Evolutionary conservation across 1,140 invertebrate genomes (phyloP), one percentile per base, ranked within the genome.

Genomic region (Scaptomyza hsui): DNA sequence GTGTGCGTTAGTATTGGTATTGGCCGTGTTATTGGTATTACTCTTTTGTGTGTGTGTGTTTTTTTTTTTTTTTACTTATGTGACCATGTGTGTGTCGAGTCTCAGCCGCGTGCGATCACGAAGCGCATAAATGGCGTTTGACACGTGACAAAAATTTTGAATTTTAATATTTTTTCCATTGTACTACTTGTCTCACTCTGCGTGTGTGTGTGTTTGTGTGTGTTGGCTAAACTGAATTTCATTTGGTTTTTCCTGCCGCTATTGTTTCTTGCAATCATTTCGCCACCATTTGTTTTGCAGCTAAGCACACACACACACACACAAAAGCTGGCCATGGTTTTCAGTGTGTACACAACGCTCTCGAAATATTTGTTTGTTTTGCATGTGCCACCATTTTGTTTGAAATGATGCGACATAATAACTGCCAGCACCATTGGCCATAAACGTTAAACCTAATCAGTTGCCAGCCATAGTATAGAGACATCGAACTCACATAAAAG

Each of bases 71-170:
- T n/a, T 39, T 44, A 32, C 44, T 41, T 45, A 59, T 24, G 32
- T 59, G 37, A 35, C 16, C 18, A 18, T 52, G 53, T 60, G 29
- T 21, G 37, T 12, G 42, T 29, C 1, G 48, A 35, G 60, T 35
- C 42, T 49, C n/a, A 67, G 62, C 52, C 61, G 80, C 81, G 60
- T 86, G 73, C 81, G 81, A 85, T 85, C 80, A 85, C 81, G 81
- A 71, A 85, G 80, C 80, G 81, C 80, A 85, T 85, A 85, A 85
- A 85, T 85, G 80, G 77, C 80, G 78, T 85, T 85, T 85, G 80
- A 85, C 80, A 86, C 80, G 80, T 85, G 80, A 85, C 80, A 80
- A 73, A 85, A 85, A 86, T 85, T 61, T 80, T 77, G 61, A 85
- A 86, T 85, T 85, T 80, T 80, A 86, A 85, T 85, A 86, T 85